Conservation (phyloP, 53 echinoderm and acorn worm genomes). For the Temnopleurus reevesii region DNA sequence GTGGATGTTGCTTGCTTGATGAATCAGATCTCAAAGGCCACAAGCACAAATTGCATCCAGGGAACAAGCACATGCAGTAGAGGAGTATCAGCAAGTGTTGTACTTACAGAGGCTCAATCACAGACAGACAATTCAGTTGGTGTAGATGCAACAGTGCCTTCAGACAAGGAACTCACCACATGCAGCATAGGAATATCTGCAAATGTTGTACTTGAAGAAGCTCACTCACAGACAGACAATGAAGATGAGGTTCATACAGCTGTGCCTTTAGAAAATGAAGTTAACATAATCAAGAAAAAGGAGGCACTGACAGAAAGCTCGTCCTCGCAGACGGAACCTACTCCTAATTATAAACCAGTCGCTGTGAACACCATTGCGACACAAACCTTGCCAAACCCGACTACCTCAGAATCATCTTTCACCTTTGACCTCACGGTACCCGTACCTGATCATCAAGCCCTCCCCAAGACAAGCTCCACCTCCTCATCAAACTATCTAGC, state of each 20-base stretch:
- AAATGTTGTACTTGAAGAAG: too few relatives aligned
- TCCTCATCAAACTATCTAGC: slow-evolving; percentile 3
- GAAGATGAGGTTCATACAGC: too few relatives aligned
- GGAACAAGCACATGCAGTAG: neutral
- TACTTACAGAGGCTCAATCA: slow-evolving; percentile 23
- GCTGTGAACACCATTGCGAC: neutral
- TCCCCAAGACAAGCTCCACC: neutral
- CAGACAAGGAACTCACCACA: neutral
- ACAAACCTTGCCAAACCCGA: slow-evolving; percentile 37
- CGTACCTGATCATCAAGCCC: neutral
- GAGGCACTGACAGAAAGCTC: neutral
- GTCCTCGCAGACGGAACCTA: neutral
- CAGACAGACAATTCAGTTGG: slow-evolving; percentile 21
- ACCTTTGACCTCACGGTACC: slow-evolving; percentile 18
- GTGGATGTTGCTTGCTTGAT: neutral
- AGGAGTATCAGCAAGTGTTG: slow-evolving; percentile 4
- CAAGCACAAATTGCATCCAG: neutral
- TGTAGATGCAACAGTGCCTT: neutral
- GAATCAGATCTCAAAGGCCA: neutral
- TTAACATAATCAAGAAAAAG: neutral
- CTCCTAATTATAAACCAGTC: neutral
- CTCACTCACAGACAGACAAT: too few relatives aligned
- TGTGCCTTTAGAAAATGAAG: neutral
- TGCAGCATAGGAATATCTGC: neutral
- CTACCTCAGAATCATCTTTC: slow-evolving; percentile 21